These are phyloP conservation scores for Gallinago stenura DNA, from an alignment of 2,797 vertebrate species.

Conservation along the genomic window DNA sequence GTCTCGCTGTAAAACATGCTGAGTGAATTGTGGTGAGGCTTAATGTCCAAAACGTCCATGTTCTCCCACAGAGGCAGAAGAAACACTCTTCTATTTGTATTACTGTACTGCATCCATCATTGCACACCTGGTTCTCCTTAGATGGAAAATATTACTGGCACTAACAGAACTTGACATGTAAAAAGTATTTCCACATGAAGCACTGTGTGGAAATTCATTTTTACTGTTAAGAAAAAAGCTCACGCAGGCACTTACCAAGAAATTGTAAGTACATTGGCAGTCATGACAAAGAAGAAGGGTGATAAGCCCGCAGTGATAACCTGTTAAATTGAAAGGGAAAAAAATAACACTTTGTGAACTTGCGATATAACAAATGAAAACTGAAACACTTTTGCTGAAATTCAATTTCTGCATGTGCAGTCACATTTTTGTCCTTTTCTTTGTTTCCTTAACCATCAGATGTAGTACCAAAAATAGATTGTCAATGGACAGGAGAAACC, in stretches of 20 bases:
- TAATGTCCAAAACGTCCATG: neutral
- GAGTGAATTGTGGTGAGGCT: neutral
- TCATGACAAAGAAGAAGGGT: constrained; percentile 83
- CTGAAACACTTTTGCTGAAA: neutral
- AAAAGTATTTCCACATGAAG: constrained; percentile 13
- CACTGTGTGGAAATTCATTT: neutral
- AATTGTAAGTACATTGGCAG: constrained; percentile 77
- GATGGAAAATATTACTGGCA: neutral
- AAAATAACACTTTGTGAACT: neutral
- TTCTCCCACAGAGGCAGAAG: neutral
- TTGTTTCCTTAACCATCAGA: neutral
- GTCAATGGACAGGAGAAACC: neutral
- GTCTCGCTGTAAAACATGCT: neutral
- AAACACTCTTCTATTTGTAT: neutral
- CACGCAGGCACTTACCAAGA: constrained; percentile 85
- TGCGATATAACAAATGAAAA: neutral
- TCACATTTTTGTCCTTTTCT: no score
- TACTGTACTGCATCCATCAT: neutral
- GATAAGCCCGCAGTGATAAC: constrained; percentile 86
- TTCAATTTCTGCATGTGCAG: neutral
- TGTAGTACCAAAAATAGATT: neutral
- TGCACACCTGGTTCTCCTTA: constrained; percentile 28
- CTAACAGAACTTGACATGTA: neutral
- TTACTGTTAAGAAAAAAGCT: neutral
- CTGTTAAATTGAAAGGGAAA: constrained; percentile 76